Evolutionary conservation across 2,888 invertebrate genomes (phyloP).

Genomic region (Harpagoxenus sublaevis): DNA sequence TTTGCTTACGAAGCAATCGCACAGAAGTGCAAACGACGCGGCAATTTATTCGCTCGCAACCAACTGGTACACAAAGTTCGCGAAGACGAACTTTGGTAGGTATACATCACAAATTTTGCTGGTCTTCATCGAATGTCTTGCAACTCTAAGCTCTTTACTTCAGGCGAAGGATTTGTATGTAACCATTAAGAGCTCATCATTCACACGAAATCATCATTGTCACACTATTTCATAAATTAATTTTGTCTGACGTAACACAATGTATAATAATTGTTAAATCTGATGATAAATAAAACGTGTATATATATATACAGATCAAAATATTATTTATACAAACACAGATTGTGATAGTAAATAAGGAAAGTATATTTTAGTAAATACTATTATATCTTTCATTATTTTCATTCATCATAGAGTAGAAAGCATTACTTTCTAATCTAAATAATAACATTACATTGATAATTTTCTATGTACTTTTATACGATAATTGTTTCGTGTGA

Average conservation of each 20-base stretch:
- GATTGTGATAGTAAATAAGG: background rate
- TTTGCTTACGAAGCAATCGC: constrained; percentile 43
- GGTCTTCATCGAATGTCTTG: constrained; percentile 20
- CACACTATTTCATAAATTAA: background rate
- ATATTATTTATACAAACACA: background rate
- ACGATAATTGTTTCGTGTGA: background rate
- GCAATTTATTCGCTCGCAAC: constrained; percentile 50
- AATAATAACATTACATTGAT: background rate
- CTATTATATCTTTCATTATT: background rate
- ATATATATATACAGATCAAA: background rate
- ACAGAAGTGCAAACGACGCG: constrained; percentile 46
- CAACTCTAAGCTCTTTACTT: background rate
- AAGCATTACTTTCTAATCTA: background rate
- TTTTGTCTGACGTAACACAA: background rate
- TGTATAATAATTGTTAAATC: background rate
- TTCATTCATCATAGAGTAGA: background rate
- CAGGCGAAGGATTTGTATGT: background rate
- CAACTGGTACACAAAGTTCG: constrained; percentile 42
- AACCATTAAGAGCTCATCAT: background rate
- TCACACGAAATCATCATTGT: background rate
- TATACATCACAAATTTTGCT: constrained; percentile 38
- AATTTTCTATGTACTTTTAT: background rate
- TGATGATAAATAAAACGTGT: background rate
- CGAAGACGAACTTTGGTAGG: constrained; percentile 18
- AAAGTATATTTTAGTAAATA: background rate